A percentile compares a stretch with the other conserved stretches of the same genome.
phyloP scores from a whole-genome alignment of 2,113 vertebrate genomes.

The Poeciliopsis prolifica region DNA sequence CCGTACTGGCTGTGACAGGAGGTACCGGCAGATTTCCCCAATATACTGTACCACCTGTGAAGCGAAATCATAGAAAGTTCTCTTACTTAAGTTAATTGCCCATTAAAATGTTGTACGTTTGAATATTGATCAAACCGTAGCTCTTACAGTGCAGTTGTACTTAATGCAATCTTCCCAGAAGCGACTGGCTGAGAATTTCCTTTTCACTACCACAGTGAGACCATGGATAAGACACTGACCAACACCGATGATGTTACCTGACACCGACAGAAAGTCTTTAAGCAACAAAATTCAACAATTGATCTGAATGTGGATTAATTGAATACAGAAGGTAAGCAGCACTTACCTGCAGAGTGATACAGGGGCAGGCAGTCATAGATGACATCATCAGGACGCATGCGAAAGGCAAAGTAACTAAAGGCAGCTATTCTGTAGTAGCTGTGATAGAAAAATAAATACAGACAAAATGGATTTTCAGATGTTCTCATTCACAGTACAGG shows the following conservation, averaged over 20 bases:
- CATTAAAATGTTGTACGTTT: conserved; percentile 2
- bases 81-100: conserved; percentile 1
- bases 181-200: conserved; percentile 92
- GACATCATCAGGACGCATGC: conserved; percentile 81
- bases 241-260: conserved; percentile 93
- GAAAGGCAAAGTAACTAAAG: conserved; percentile 88
- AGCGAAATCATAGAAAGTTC: neutral
- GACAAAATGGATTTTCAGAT: conserved; percentile 10
- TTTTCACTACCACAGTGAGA: conserved; percentile 90
- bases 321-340: neutral
- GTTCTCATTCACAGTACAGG: neutral
- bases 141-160: conserved; percentile 91
- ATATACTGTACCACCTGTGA: conserved; percentile 92
- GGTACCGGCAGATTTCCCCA: conserved; percentile 93
- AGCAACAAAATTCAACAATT: conserved; percentile 5
- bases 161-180: conserved; percentile 95
- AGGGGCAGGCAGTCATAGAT: conserved; percentile 91
- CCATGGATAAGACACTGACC: conserved; percentile 91
- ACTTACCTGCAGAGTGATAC: conserved; percentile 90
- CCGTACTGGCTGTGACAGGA: conserved; percentile 85
- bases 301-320: neutral
- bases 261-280: conserved; percentile 12
- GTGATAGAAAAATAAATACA: conserved; percentile 17
- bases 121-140: neutral
- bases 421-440: conserved; percentile 93